Evolutionary conservation across 2,797 vertebrate genomes (phyloP).

Genomic region (Parauchenoglanis ngamensis): DNA sequence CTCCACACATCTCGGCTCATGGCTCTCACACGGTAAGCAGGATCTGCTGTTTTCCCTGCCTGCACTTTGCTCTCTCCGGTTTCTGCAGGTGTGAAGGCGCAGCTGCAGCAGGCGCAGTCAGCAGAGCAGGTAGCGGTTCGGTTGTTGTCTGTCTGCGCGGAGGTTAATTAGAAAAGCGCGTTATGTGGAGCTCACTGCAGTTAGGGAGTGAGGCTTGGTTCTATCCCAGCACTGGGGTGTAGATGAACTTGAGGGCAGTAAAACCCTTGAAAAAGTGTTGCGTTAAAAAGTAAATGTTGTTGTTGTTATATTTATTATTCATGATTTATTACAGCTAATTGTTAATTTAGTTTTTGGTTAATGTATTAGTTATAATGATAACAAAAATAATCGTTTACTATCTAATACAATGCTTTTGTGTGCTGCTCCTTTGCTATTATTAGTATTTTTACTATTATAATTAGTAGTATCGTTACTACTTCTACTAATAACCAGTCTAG

Average conservation of each 20-base stretch:
- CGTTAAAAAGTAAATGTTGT: not conserved
- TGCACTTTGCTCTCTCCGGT: constrained; percentile 49
- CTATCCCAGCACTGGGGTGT: not conserved
- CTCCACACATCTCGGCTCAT: not conserved
- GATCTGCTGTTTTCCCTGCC: constrained; percentile 83
- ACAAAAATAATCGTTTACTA: not conserved
- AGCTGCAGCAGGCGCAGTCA: too few species aligned
- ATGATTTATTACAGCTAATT: too few species aligned
- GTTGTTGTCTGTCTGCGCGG: not conserved
- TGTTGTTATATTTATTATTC: too few species aligned
- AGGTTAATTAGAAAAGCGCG: not conserved
- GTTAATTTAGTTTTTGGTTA: too few species aligned
- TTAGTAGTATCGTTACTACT: not conserved
- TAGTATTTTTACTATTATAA: not conserved
- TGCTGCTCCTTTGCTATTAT: not conserved
- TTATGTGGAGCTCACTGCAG: not conserved
- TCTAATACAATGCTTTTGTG: not conserved
- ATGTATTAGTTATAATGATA: not conserved
- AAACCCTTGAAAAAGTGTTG: not conserved
- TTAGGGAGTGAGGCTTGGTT: not conserved
- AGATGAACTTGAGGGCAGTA: not conserved
- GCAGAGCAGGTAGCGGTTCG: too few species aligned
- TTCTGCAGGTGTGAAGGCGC: not conserved
- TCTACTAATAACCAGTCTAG: not conserved
- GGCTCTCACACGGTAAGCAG: not conserved